Evolutionary conservation across 2,797 vertebrate genomes (phyloP).

Genomic region (Spinus olivaceus): DNA sequence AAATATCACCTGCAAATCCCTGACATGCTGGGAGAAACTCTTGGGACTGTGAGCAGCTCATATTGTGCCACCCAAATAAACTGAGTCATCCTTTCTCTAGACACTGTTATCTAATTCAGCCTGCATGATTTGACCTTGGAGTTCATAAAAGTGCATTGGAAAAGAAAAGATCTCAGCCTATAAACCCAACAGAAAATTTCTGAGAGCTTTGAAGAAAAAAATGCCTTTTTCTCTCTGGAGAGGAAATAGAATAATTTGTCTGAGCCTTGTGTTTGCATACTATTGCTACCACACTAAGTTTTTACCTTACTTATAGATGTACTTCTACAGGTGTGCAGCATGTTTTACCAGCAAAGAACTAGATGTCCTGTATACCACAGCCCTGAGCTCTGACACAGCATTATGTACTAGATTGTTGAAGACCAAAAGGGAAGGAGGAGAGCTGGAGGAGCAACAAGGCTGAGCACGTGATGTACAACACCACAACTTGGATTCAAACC

Average conservation of each 20-base stretch:
- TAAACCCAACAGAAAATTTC: not conserved
- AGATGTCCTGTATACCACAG: not conserved
- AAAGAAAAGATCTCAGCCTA: not conserved
- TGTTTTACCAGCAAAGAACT: not conserved
- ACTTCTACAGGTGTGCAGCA: not conserved
- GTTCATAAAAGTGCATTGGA: not conserved
- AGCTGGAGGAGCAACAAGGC: not conserved
- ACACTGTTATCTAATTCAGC: slow-evolving; percentile 26
- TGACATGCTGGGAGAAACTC: not conserved
- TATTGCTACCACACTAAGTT: not conserved
- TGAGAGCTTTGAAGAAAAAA: not conserved
- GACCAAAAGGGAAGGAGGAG: not conserved
- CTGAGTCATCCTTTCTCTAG: slow-evolving; percentile 50
- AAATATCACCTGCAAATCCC: not conserved
- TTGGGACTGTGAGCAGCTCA: not conserved
- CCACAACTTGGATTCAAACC: not conserved
- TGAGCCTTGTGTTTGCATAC: not conserved
- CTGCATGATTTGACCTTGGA: slow-evolving; percentile 43
- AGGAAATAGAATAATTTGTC: not conserved
- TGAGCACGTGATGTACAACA: not conserved
- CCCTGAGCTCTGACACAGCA: not conserved
- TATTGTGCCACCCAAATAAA: slow-evolving; percentile 16
- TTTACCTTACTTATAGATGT: not conserved
- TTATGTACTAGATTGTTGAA: not conserved
- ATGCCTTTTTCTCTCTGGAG: not conserved